phyloP scores from a whole-genome alignment of 2,888 invertebrate genomes.

The Megastigmus dorsalis region DNA sequence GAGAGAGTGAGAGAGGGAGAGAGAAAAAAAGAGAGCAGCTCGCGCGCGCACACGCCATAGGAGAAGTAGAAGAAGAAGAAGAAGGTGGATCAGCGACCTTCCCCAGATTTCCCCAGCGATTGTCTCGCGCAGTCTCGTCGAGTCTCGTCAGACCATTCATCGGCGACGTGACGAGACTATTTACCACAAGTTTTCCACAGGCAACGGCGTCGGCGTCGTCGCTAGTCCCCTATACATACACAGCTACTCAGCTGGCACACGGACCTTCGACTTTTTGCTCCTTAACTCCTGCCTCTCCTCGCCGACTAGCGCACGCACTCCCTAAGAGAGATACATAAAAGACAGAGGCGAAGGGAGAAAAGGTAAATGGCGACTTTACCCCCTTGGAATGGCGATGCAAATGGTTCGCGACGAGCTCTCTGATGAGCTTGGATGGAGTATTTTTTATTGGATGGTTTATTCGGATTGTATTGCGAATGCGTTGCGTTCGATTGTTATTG shows the following conservation, averaged over 20 bases:
- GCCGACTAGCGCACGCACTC: not conserved
- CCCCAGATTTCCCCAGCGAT: constrained; percentile 73
- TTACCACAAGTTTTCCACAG: constrained; percentile 33
- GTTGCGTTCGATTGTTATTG: too few relatives aligned
- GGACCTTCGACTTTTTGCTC: constrained; percentile 42
- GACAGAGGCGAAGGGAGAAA: not conserved
- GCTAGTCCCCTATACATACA: not conserved
- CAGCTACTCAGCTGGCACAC: too few relatives aligned
- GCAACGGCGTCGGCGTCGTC: not conserved
- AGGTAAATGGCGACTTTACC: constrained; percentile 31
- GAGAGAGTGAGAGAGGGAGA: constrained; percentile 7
- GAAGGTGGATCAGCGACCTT: constrained; percentile 60
- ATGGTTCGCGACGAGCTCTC: constrained; percentile 16
- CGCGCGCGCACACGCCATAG: too few relatives aligned
- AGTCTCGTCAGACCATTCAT: constrained; percentile 73
- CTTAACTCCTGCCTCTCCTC: not conserved
- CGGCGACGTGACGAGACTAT: constrained; percentile 72
- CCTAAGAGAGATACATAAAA: not conserved
- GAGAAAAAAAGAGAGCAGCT: not conserved
- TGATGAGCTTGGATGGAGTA: too few relatives aligned
- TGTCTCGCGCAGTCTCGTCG: constrained; percentile 69
- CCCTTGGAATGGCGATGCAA: constrained; percentile 15
- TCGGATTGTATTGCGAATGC: too few relatives aligned
- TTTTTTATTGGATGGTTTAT: too few relatives aligned
- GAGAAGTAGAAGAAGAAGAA: constrained; percentile 23